Conservation (phyloP, 1,140 invertebrate genomes). For the Anoplophora glabripennis region DNA sequence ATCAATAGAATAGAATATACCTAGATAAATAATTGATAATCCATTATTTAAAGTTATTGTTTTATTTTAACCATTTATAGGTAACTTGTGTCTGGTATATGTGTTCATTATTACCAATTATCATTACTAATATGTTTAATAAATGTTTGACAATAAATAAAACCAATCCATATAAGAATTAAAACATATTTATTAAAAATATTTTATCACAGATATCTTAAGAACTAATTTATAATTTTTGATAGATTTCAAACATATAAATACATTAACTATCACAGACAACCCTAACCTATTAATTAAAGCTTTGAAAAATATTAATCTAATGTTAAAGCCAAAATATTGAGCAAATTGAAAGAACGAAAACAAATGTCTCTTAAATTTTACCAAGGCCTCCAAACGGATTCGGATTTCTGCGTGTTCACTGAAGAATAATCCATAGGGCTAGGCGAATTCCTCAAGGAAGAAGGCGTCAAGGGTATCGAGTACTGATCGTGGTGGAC, state of each 20-base stretch:
- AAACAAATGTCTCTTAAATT: slow-evolving; percentile 1
- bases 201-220: background rate
- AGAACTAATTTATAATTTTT: background rate
- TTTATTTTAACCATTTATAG: no score
- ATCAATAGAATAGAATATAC: no score
- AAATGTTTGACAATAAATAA: background rate
- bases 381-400: slow-evolving; percentile 68
- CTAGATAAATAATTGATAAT: no score
- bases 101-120: no score
- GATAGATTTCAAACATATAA: background rate
- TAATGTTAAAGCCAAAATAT: slow-evolving; percentile 9
- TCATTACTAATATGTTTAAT: no score
- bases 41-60: no score
- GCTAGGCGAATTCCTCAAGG: slow-evolving; percentile 50
- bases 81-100: no score
- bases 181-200: background rate
- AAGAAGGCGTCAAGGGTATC: slow-evolving; percentile 62
- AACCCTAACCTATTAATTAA: background rate
- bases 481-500: slow-evolving; percentile 52
- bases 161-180: slow-evolving; percentile 1
- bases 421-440: slow-evolving; percentile 18
- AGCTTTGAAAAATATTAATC: background rate
- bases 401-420: slow-evolving; percentile 37
- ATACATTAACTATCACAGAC: background rate
- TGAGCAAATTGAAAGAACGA: slow-evolving; percentile 1